phyloP scores from a whole-genome alignment of 2,113 vertebrate genomes.

The Buteo buteo region DNA sequence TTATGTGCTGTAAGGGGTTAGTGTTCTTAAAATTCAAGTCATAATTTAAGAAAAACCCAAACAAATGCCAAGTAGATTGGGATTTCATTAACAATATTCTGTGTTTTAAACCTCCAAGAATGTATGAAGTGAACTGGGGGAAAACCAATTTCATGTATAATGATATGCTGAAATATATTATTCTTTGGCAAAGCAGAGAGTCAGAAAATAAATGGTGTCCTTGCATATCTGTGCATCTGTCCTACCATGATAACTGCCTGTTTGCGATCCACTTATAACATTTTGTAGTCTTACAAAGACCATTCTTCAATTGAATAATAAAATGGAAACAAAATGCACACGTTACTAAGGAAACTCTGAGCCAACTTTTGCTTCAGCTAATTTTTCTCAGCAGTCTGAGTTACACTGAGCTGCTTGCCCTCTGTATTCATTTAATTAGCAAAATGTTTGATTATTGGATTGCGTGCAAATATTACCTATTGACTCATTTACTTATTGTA shows the following conservation, averaged over 20 bases:
- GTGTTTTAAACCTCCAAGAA: not conserved
- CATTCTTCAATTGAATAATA: not conserved
- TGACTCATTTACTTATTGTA: conserved; percentile 43
- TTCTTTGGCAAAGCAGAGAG: conserved; percentile 24
- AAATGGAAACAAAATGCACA: not conserved
- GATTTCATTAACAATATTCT: conserved; percentile 25
- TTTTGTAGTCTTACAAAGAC: conserved; percentile 38
- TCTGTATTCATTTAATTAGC: conserved; percentile 41
- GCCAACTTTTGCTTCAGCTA: not conserved
- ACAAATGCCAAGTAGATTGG: not conserved
- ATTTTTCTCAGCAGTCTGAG: not conserved
- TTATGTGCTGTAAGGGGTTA: not conserved
- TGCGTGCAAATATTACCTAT: conserved; percentile 18
- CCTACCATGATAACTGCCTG: conserved; percentile 55
- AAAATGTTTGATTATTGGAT: conserved; percentile 36
- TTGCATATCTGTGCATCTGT: conserved; percentile 24
- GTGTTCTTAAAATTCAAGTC: not conserved
- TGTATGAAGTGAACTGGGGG: not conserved
- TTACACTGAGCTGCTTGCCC: conserved; percentile 7
- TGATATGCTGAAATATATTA: conserved; percentile 19
- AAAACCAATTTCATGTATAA: conserved; percentile 27
- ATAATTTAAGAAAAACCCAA: not conserved
- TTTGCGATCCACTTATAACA: conserved; percentile 5
- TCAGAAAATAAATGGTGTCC: conserved; percentile 52
- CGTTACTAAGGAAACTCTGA: conserved; percentile 72